Evolutionary conservation across 2,113 vertebrate genomes (phyloP), one percentile per base, ranked within the genome.

Genomic region (Corapipo altera): DNA sequence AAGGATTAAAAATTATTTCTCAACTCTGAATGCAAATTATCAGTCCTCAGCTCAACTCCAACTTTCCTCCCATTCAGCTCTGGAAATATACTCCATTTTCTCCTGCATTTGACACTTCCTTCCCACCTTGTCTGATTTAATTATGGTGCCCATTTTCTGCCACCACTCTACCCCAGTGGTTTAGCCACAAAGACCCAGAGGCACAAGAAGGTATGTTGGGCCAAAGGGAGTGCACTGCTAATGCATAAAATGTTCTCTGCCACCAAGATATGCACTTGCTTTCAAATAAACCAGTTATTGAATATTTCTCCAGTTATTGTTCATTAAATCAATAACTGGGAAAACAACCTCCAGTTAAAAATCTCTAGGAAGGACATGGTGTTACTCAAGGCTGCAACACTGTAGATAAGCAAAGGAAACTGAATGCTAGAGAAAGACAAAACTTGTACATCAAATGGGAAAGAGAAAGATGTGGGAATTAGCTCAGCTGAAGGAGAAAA

Each of bases 331-430:
- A 58, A 10, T 77, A 73, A 55, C 2, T 71, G 55, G 85, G 59
- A 77, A 88, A 92, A 64, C 54, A 93, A 74, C 33, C 54, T 62
- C 72, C 46, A 52, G 66, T 54, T 75, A 70, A 57, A 82, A 32
- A 58, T 58, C 49, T 79, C n/a, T 28, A 74, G 64, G 59, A 88
- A 93, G 46, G 67, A 88, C 30, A 83, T 0, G 0, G 41, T 19
- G 6, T 62, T 91, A 88, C 27, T 66, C 26, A 70, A 87, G 59
- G 85, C 78, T 85, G 78, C 78, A 93, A 69, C 33, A 33, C 0
- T 70, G 39, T 71, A 82, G 85, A 76, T 80, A 83, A 94, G 81
- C 66, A 85, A 79, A 87, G 54, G 57, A 83, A 95, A 93, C 59
- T 1, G 15, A 91, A 81, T 26, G 15, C 22, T 58, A 35, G n/a